Conservation (phyloP, 2,888 invertebrate species). For the Gibbula magus region DNA sequence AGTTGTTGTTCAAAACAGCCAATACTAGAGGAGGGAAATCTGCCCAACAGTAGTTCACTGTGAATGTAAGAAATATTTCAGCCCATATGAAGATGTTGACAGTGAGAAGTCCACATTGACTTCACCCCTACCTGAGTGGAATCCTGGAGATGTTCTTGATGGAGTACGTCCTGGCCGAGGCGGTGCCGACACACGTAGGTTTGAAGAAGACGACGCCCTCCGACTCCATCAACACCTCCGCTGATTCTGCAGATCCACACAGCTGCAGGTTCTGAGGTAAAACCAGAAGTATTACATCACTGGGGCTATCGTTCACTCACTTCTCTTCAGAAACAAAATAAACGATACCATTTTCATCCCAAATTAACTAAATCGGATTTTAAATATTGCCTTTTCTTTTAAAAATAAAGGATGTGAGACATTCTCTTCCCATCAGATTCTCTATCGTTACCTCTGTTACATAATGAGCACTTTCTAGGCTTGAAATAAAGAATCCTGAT, state of each 20-base stretch:
- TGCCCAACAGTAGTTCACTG: not conserved
- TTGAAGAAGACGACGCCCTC: conserved; percentile 72
- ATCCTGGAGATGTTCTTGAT: conserved; percentile 72
- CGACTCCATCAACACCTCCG: conserved; percentile 68
- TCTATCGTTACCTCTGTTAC: too few relatives aligned
- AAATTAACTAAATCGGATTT: too few relatives aligned
- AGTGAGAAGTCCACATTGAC: not conserved
- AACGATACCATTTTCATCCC: too few relatives aligned
- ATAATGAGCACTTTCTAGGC: too few relatives aligned
- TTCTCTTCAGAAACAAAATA: too few relatives aligned
- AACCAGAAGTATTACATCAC: not conserved
- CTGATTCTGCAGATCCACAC: conserved; percentile 69
- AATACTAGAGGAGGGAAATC: too few relatives aligned
- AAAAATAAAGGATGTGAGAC: not conserved
- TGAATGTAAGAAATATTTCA: not conserved
- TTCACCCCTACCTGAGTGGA: conserved; percentile 62
- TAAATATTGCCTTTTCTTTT: not conserved
- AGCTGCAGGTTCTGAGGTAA: conserved; percentile 43
- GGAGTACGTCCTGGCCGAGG: conserved; percentile 63
- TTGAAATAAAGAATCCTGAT: too few relatives aligned
- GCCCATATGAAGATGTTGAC: not conserved
- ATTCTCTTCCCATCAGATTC: too few relatives aligned
- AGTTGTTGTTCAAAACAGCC: too few relatives aligned
- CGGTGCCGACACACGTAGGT: conserved; percentile 72
- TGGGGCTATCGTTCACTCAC: not conserved